Percentiles rank a stretch among this genome's conserved stretches.
Conservation (phyloP, 2,113 vertebrate genomes). For the Scatophagus argus region DNA sequence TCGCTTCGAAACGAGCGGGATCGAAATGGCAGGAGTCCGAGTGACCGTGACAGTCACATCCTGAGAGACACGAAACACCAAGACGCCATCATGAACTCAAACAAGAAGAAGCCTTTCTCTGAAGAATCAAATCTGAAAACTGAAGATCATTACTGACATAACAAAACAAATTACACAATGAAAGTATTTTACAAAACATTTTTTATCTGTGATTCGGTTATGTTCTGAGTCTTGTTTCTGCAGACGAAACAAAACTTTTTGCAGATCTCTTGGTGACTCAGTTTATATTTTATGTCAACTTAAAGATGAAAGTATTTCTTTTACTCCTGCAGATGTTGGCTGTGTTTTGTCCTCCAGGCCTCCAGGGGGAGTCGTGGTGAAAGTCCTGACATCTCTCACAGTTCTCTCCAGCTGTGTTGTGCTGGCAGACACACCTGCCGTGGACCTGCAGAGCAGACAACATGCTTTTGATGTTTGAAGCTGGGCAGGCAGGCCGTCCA, state of each 20-base stretch:
- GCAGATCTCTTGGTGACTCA: too few relatives aligned
- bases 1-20: conserved; percentile 70
- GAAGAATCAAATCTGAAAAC: not conserved
- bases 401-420: conserved; percentile 88
- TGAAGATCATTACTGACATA: too few relatives aligned
- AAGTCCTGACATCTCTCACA: conserved; percentile 90
- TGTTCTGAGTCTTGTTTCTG: too few relatives aligned
- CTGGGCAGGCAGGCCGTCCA: too few relatives aligned
- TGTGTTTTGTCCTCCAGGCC: conserved; percentile 82
- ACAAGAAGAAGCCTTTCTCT: not conserved
- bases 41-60: conserved; percentile 89
- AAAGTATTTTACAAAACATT: too few relatives aligned
- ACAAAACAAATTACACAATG: too few relatives aligned
- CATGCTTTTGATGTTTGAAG: too few relatives aligned
- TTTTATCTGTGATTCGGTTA: too few relatives aligned
- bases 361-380: conserved; percentile 91
- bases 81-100: not conserved
- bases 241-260: too few relatives aligned
- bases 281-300: too few relatives aligned
- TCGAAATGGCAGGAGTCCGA: conserved; percentile 90
- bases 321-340: conserved; percentile 86
- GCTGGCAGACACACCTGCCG: conserved; percentile 87
- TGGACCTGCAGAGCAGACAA: conserved; percentile 83
- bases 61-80: conserved; percentile 63
- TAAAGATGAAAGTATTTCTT: not conserved